These are phyloP conservation scores for Otus sunia DNA, from an alignment of 2,113 vertebrate genomes.

Conservation along the genomic window DNA sequence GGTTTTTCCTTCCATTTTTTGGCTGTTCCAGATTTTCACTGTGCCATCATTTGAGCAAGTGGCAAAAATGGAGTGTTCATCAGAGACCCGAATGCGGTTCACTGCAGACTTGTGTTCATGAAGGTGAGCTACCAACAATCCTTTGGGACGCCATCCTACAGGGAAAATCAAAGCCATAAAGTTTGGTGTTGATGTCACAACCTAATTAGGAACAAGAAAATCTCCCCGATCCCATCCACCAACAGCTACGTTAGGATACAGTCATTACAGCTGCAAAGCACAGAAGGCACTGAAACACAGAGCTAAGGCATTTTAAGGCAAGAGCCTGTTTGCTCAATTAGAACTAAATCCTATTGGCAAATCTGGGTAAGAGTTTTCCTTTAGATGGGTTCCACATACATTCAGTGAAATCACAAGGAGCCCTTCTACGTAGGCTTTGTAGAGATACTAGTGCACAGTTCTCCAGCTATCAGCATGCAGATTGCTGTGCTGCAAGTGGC, in stretches of 20 bases:
- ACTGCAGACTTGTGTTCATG: slow-evolving; percentile 97
- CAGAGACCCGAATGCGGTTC: slow-evolving; percentile 92
- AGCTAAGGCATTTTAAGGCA: neutral
- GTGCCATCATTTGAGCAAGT: slow-evolving; percentile 97
- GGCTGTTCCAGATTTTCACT: slow-evolving; percentile 98
- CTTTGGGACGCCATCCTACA: slow-evolving; percentile 95
- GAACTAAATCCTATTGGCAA: neutral
- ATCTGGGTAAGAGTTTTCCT: neutral
- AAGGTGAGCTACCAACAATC: slow-evolving; percentile 92
- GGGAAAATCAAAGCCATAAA: neutral
- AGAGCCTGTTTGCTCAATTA: neutral
- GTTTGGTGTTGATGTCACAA: neutral
- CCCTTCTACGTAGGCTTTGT: neutral
- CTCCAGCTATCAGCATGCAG: neutral
- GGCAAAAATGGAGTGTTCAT: slow-evolving; percentile 95
- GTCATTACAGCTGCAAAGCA: neutral
- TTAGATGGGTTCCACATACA: neutral
- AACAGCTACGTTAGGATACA: neutral
- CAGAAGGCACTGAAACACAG: neutral
- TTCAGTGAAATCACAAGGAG: neutral
- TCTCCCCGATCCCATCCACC: neutral
- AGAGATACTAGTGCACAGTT: neutral
- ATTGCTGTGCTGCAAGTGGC: neutral
- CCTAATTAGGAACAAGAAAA: neutral
- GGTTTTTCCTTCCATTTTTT: slow-evolving; percentile 99